phyloP scores from a whole-genome alignment of 2,888 invertebrate species.

The Geotrupes spiniger region DNA sequence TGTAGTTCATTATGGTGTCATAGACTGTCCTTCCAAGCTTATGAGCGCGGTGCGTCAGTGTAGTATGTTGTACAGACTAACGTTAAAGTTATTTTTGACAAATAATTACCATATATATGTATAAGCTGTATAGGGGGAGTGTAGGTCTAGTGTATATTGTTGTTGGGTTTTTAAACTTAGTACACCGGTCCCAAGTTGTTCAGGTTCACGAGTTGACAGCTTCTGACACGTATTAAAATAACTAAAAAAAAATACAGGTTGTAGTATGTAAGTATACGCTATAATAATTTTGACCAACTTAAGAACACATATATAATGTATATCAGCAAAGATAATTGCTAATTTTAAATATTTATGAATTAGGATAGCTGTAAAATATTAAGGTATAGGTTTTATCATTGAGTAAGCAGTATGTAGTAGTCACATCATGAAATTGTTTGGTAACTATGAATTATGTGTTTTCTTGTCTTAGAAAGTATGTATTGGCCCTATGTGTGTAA shows the following conservation, averaged over 20 bases:
- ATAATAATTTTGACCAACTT: slow-evolving; percentile 12
- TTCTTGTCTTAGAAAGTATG: too few relatives aligned
- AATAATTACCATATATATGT: slow-evolving; percentile 49
- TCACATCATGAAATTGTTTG: neutral
- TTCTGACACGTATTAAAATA: slow-evolving; percentile 16
- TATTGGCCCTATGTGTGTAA: too few relatives aligned
- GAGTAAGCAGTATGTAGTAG: slow-evolving; percentile 18
- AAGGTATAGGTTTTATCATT: slow-evolving; percentile 20
- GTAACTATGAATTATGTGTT: too few relatives aligned
- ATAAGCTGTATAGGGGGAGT: slow-evolving; percentile 49
- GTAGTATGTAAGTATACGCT: slow-evolving; percentile 14
- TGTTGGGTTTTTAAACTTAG: slow-evolving; percentile 42
- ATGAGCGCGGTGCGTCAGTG: slow-evolving; percentile 34
- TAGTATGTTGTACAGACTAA: slow-evolving; percentile 48
- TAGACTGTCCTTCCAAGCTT: slow-evolving; percentile 22
- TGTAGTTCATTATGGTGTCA: slow-evolving; percentile 21
- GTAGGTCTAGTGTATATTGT: slow-evolving; percentile 49
- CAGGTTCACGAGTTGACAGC: slow-evolving; percentile 28
- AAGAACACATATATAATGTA: slow-evolving; percentile 11
- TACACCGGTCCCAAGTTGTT: slow-evolving; percentile 41
- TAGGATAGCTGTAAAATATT: slow-evolving; percentile 18
- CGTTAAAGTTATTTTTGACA: slow-evolving; percentile 50
- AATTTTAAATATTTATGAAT: slow-evolving; percentile 18
- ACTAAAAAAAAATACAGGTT: slow-evolving; percentile 11
- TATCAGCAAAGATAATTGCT: slow-evolving; percentile 13